phyloP scores from a whole-genome alignment of 2,797 vertebrate species.

The Falco cherrug region DNA sequence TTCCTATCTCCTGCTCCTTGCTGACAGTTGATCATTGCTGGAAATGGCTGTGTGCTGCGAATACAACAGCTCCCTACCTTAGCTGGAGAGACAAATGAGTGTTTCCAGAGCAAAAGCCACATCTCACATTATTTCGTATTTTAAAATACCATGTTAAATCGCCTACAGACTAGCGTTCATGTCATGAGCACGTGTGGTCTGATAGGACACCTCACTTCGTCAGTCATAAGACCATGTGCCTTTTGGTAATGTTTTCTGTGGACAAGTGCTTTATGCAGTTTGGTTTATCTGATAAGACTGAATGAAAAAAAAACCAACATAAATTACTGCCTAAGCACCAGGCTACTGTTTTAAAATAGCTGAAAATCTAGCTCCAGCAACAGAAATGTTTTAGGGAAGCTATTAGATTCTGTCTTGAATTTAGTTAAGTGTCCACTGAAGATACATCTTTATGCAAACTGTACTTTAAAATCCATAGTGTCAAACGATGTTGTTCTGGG shows the following conservation, averaged over 20 bases:
- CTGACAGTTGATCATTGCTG: background rate
- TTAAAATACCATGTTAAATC: background rate
- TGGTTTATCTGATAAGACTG: background rate
- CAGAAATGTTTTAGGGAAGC: background rate
- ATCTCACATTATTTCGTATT: background rate
- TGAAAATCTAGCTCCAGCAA: background rate
- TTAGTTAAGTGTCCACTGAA: background rate
- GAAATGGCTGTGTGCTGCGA: background rate
- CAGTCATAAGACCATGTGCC: rapidly evolving
- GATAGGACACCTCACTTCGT: background rate
- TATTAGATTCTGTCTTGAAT: background rate
- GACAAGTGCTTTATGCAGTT: background rate
- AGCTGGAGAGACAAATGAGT: background rate
- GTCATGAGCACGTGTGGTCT: background rate
- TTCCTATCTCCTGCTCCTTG: background rate
- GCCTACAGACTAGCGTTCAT: too few relatives aligned
- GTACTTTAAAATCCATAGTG: background rate
- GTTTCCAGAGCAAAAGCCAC: background rate
- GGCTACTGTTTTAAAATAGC: background rate
- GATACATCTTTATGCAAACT: background rate
- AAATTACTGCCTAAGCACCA: background rate
- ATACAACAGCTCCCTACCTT: background rate
- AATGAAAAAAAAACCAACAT: background rate
- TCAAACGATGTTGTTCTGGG: background rate
- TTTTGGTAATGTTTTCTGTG: background rate